Base-by-base conservation (phyloP, 53 echinoderm and acorn worm genomes). In the Zoroaster sp. region DNA sequence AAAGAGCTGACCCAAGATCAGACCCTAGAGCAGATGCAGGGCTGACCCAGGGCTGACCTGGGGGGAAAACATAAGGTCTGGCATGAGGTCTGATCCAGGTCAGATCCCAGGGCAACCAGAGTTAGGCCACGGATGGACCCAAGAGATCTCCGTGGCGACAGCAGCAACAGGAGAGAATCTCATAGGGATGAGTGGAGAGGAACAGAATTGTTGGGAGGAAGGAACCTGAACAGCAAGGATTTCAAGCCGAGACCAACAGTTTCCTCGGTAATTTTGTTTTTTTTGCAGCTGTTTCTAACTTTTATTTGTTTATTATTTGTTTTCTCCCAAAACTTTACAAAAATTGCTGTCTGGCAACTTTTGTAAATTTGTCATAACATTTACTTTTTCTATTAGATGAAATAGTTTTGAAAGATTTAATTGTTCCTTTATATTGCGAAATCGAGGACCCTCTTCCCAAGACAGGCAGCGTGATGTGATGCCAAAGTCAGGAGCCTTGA, bases 151-250 rank as follows among this genome's bases (percentile, higher is more conserved):
- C 80, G 87, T 12, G 85, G 85, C 47, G 85, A 23, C 77, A 33
- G 15, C 46, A 85, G 35, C 85, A 71, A 70, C 71, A 73, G 31
- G 96, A 96, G 77, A 46, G 94, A 91, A 20, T 94, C 94, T 10
- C 80, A 94, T 2, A 74, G 94, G 12, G 94, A 94, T 53, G 96
- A 94, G 49, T 96, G 96, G 96, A 94, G 42, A 93, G 95, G 66
- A 89, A 75, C 15, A 70, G 91, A 46, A 89, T 73, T 6, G 65
- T 40, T 38, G 67, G 68, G 0, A 74, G 82, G 43, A 83, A 55
- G 4, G 82, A 75, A 41, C 6, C 46, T 10, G 73, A 83, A 25
- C 63, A 59, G 28, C 63, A 28, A 31, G 43, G 28, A 8, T 38
- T 73, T 9, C 32, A 53, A 32, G 44, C 14, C 20, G 73, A 59